phyloP scores from a whole-genome alignment of 2,888 invertebrate species.

The Andrena bicolor region DNA sequence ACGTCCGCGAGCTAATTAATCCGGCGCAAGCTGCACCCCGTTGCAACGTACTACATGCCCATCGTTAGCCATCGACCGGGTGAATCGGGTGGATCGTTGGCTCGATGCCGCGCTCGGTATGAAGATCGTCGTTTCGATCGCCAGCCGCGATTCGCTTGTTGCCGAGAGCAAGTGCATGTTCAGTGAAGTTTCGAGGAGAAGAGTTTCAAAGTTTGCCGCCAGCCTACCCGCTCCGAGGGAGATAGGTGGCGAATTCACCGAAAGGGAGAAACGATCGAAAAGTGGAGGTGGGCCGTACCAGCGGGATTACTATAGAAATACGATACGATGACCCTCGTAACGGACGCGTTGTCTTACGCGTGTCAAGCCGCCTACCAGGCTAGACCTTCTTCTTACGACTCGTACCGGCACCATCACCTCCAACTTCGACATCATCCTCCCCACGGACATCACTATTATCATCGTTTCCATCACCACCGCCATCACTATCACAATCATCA shows the following conservation, averaged over 20 bases:
- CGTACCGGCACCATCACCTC: slow-evolving; percentile 66
- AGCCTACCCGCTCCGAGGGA: no score
- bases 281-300: no score
- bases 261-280: background rate
- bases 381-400: slow-evolving; percentile 81
- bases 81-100: no score
- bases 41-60: no score
- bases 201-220: background rate
- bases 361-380: slow-evolving; percentile 76
- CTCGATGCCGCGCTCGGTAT: background rate
- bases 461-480: slow-evolving; percentile 59
- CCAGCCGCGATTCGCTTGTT: background rate
- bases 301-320: no score
- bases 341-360: slow-evolving; percentile 81
- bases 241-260: background rate
- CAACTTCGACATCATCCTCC: slow-evolving; percentile 62
- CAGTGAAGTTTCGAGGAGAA: background rate
- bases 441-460: slow-evolving; percentile 69
- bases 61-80: no score
- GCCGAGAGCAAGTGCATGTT: background rate
- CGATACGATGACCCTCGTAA: slow-evolving; percentile 84
- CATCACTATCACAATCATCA: slow-evolving; percentile 63
- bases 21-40: no score
- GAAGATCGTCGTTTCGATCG: slow-evolving; percentile 18
- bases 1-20: no score